A percentile compares a stretch with the other conserved stretches of the same genome.
phyloP scores from a whole-genome alignment of 53 echinoderm and acorn worm species.

The Temnopleurus reevesii region DNA sequence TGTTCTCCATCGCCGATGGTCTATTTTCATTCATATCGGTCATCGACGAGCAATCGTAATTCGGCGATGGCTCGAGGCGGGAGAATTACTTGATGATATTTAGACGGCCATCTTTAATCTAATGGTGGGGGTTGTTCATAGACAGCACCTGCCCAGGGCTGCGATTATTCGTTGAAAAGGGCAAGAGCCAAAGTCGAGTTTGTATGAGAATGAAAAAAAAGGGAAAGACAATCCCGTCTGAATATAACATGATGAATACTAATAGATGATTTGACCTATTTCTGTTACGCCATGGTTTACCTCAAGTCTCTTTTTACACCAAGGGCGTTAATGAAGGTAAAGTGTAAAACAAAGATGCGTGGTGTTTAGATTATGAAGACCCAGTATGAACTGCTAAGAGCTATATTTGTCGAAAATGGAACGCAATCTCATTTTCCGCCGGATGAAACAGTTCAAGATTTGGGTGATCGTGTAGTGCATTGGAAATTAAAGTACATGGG shows the following conservation, averaged over 20 bases:
- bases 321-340: neutral
- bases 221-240: neutral
- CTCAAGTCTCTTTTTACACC: no score
- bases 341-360: neutral
- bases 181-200: neutral
- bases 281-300: neutral
- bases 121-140: constrained; percentile 3
- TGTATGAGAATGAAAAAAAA: neutral
- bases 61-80: neutral
- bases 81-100: neutral
- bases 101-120: neutral
- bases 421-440: neutral
- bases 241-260: neutral
- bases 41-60: neutral
- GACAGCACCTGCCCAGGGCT: constrained; percentile 8
- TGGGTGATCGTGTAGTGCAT: no score
- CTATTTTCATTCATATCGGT: constrained; percentile 5
- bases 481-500: no score
- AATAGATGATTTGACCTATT: constrained; percentile 5
- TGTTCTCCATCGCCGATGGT: neutral
- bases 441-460: no score
- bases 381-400: neutral
- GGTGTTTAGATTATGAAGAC: neutral
- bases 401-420: neutral
- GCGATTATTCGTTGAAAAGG: constrained; percentile 3